These are phyloP conservation scores for Myotis davidii DNA, from an alignment of 2,113 vertebrate genomes.

Conservation along the genomic window DNA sequence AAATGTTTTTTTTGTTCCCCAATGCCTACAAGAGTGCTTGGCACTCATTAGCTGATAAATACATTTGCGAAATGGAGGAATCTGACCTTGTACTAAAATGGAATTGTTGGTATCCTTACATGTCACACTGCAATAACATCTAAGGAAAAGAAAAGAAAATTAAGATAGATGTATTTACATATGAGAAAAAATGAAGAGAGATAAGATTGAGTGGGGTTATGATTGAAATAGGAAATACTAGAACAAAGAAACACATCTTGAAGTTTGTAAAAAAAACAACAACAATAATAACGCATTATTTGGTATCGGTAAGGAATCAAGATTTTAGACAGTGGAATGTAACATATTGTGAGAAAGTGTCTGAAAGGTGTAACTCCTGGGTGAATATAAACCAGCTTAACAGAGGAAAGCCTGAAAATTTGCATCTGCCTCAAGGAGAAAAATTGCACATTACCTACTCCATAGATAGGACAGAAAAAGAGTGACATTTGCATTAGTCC, in stretches of 20 bases:
- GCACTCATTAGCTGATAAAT: not conserved
- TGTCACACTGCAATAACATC: not conserved
- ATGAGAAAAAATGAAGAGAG: not conserved
- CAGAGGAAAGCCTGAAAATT: not conserved
- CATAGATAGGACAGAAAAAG: not conserved
- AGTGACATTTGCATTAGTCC: not conserved
- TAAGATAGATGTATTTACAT: not conserved
- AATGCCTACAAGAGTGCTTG: not conserved
- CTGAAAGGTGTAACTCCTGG: not conserved
- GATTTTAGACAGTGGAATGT: not conserved
- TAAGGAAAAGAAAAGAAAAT: not conserved
- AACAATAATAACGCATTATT: not conserved
- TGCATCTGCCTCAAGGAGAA: not conserved
- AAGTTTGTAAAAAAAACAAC: not conserved
- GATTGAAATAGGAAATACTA: not conserved
- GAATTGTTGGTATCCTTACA: not conserved
- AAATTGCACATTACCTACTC: not conserved
- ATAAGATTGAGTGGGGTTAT: not conserved
- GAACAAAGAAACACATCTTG: not conserved
- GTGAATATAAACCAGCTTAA: not conserved
- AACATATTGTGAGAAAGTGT: not conserved
- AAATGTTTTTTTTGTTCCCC: not conserved
- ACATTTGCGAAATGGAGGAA: not conserved
- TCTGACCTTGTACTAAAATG: not conserved
- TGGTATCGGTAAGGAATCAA: not conserved